Evolutionary conservation across 2,888 invertebrate species (phyloP), one percentile per base, ranked within the genome.

Genomic region (Neoaliturus tenellus): DNA sequence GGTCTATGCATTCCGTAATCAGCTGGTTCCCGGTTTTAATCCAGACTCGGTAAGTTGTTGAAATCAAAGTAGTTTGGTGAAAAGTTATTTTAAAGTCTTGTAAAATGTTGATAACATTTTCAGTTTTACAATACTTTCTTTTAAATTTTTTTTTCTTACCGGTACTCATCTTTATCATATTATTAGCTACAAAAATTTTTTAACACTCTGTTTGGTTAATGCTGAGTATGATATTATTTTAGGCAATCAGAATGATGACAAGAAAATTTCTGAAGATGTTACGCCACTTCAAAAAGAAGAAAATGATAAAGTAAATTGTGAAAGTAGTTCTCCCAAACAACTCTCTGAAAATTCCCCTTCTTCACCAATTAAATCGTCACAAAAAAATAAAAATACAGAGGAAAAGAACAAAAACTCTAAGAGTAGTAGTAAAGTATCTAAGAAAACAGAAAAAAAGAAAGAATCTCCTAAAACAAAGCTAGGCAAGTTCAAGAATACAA

Each of bases 241-340:
- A 75, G 75, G 33, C 35, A n/a, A 12, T 12, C 25, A 2, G 14
- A 55, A 23, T 35, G 55, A 33, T 78, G 55, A 78, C 20, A 25
- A 48, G 28, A 6, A n/a, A 5, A 2, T 5, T 6, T 31, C 5
- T 4, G 20, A 51, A 33, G 78, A 78, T 33, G 12, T 55, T n/a
- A 78, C 51, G 20, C 78, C 28, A 8, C 31, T 78, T 0, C 23
- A 25, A 83, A 84, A 85, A 86, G 25, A 86, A 83, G 39, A 87
- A 71, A 82, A 84, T 81, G 31, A 84, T 67, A 83, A 84, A 75
- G 75, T 69, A 90, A 90, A 85, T 31, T 85, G 51, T 88, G 33
- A 89, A 89, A 2, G 91, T 90, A 41, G 31, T 51, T 41, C 82
- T 88, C 90, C 90, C 8, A 90, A 91, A 86, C 88, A 88, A 51